Evolutionary conservation across 2,888 invertebrate species (phyloP), one percentile per base, ranked within the genome.

Genomic region (Elgonia sp.): DNA sequence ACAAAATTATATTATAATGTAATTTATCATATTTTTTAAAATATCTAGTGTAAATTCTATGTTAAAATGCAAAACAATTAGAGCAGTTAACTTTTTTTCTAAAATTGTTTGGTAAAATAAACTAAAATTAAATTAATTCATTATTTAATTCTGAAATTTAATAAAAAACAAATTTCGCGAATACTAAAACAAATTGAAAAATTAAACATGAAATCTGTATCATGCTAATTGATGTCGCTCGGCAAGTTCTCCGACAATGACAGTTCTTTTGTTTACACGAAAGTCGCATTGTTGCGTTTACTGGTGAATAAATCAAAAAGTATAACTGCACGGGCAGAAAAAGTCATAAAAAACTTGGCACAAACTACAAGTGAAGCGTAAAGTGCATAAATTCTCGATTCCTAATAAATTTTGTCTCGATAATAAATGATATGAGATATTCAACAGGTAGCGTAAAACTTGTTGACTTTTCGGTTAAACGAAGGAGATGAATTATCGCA

Each of bases 361-460:
- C 39, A 37, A 42, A 46, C 20, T 53, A 53, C 2, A 65, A 53
- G 37, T 10, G 5, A 60, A 37, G 5, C 14, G n/a, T 37, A 42
- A 60, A 69, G 18, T 39, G 40, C 69, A 79, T 69, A 69, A 79
- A 69, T 69, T 69, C 18, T 57, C 69, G 46, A 69, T 60, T 63
- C n/a, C 57, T 57, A 79, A 79, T 79, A 79, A 79, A 79, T 79
- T 67, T 69, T 79, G 79, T 79, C 60, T 69, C 40, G 42, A 69
- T 69, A 79, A 69, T 69, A 79, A 79, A 79, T 79, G 55, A 40
- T 29, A 65, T 55, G 20, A n/a, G 29, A 63, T 70, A 72, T 81
- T 81, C 81, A 81, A 81, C 81, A 70, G 81, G 81, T 81, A 77
- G 67, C 16, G 72, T 20, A 21, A 18, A 82, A 72, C 55, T 82